Evolutionary conservation across 2,113 vertebrate genomes (phyloP).

Genomic region (Spizaetus ornatus): DNA sequence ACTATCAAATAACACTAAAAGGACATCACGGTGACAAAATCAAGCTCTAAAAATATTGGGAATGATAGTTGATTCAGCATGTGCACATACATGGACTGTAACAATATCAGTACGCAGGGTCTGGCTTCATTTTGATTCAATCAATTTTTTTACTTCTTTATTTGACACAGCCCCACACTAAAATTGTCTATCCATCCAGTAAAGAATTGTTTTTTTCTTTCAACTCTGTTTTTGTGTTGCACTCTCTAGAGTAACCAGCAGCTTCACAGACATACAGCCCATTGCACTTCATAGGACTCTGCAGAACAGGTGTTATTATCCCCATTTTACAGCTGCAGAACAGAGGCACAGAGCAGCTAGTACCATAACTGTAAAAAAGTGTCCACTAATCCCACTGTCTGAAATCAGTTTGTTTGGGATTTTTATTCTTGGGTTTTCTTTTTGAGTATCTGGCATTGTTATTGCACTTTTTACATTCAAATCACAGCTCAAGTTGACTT

Average conservation of each 20-base stretch:
- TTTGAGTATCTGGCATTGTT: neutral
- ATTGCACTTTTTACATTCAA: neutral
- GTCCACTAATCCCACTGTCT: neutral
- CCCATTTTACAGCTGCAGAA: neutral
- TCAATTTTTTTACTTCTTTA: neutral
- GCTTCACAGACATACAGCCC: neutral
- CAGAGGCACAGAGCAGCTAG: neutral
- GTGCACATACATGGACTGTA: neutral
- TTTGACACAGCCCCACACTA: neutral
- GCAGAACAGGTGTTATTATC: neutral
- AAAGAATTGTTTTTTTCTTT: neutral
- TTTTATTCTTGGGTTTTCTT: neutral
- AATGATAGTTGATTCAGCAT: neutral
- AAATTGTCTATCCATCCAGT: neutral
- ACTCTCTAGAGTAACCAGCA: neutral
- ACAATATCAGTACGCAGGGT: accelerated
- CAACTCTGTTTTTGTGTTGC: neutral
- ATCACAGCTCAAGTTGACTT: neutral
- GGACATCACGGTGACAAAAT: neutral
- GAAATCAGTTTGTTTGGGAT: neutral
- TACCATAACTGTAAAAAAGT: neutral
- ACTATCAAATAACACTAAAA: neutral
- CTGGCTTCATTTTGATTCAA: neutral
- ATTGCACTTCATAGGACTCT: neutral
- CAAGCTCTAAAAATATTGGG: neutral